These are phyloP conservation scores for Oligia fasciuncula DNA, from an alignment of 2,888 invertebrate species.

Conservation along the genomic window DNA sequence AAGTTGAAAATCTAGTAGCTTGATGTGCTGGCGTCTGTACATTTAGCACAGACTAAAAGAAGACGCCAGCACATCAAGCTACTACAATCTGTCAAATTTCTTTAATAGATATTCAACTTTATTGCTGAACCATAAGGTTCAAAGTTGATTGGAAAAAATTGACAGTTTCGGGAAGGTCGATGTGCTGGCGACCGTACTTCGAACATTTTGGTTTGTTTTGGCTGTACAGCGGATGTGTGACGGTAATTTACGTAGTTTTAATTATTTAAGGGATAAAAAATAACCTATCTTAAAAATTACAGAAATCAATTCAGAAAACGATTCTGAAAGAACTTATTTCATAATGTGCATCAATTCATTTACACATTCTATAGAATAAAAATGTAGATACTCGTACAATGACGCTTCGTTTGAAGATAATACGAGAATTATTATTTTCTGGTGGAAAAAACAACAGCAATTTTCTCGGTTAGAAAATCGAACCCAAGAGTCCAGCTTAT, in stretches of 20 bases:
- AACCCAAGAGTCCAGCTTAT: slow-evolving; percentile 11
- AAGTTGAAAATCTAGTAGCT: no score
- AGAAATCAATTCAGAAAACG: no score
- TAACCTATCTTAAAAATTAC: not conserved
- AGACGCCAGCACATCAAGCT: no score
- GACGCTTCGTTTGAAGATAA: not conserved
- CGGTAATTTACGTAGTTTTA: not conserved
- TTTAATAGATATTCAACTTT: no score
- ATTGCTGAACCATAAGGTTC: no score
- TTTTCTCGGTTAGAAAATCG: not conserved
- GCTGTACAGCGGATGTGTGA: not conserved
- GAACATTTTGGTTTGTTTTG: not conserved
- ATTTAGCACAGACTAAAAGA: not conserved
- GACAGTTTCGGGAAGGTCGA: no score
- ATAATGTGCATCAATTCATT: no score
- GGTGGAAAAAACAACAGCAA: not conserved
- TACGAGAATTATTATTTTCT: not conserved
- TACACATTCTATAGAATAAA: not conserved
- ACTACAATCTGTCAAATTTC: no score
- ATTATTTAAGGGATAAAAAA: not conserved
- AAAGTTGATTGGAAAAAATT: no score
- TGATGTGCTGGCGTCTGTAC: no score
- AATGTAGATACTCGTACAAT: not conserved
- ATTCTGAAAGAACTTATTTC: no score
- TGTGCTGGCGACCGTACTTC: not conserved